Evolutionary conservation across 2,797 vertebrate species (phyloP), one percentile per base, ranked within the genome.

Genomic region (Silurus lanzhouensis): DNA sequence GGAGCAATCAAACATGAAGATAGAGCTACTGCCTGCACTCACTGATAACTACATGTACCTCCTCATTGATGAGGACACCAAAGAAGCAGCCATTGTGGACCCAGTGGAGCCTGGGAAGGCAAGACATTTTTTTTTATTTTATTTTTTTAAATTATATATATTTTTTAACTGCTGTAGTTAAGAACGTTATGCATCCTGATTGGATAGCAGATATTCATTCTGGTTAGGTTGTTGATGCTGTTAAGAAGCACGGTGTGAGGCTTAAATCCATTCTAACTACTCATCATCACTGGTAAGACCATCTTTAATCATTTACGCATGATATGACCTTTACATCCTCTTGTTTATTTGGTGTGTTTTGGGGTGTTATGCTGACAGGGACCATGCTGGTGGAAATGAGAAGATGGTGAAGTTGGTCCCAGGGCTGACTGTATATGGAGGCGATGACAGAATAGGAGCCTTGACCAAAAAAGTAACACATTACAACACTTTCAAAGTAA

Each of bases 21-120:
- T 99, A 12, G 97, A 98, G 90, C 90, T 98, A 1, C 92, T 99
- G 15, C 98, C 98, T 0, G 98, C 98, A 0, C 96, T 99, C 84
- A 96, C 94, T 0, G 98, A 99, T 93, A 99, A 99, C 92, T 99
- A 99, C 94, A 99, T 99, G 98, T 99, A 99, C 92, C 96, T 99
- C 20, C 93, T 99, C 84, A 96, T 99, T 0, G 98, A 99, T 0
- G 94, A 93, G 80, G 96, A 97, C 70, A 95, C 96, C 17, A 96
- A 87, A 87, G 97, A 99, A 90, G 98, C 98, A 0, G 98, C 98
- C 6, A 90, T 99, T 0, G 97, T 99, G 0, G 98, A 99, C 84
- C 98, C 98, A 0, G 98, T 98, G 86, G 97, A 99, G 85, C 98
- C 98, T 6, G 92, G 96, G 75, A 99, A 99, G 96, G 98, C 98